A percentile compares a stretch with the other conserved stretches of the same genome.
Evolutionary conservation across 2,888 invertebrate species (phyloP).

Genomic region (Sympetrum striolatum): DNA sequence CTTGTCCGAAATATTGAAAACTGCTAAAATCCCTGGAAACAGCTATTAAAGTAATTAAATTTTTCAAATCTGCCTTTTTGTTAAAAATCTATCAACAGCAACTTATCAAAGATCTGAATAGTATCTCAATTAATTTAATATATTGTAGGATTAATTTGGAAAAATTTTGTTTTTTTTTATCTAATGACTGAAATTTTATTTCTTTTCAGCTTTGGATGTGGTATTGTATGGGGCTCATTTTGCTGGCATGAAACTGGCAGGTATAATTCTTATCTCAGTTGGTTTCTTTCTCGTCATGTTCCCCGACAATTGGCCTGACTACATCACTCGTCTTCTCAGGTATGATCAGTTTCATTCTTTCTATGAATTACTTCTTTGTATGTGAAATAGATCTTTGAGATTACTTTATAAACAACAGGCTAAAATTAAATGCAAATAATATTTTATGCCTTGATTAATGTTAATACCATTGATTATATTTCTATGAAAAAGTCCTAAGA

Average conservation of each 20-base stretch:
- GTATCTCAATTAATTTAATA: background rate
- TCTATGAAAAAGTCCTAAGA: too few relatives aligned
- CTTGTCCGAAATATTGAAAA: too few relatives aligned
- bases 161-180: background rate
- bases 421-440: too few relatives aligned
- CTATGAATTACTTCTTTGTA: background rate
- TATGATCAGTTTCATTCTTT: constrained; percentile 58
- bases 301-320: constrained; percentile 96
- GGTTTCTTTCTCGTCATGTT: constrained; percentile 94
- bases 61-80: too few relatives aligned
- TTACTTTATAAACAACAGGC: too few relatives aligned
- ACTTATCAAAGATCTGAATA: too few relatives aligned
- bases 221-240: constrained; percentile 85
- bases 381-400: too few relatives aligned
- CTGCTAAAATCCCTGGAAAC: too few relatives aligned
- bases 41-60: too few relatives aligned
- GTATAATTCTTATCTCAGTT: constrained; percentile 86
- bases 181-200: background rate
- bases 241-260: constrained; percentile 94
- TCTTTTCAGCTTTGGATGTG: constrained; percentile 78
- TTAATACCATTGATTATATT: too few relatives aligned
- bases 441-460: too few relatives aligned
- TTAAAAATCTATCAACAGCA: too few relatives aligned
- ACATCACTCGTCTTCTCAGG: constrained; percentile 88
- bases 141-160: background rate